These are phyloP conservation scores for Astatoreochromis straeleni DNA, from an alignment of 2,113 vertebrate species.

Conservation along the genomic window DNA sequence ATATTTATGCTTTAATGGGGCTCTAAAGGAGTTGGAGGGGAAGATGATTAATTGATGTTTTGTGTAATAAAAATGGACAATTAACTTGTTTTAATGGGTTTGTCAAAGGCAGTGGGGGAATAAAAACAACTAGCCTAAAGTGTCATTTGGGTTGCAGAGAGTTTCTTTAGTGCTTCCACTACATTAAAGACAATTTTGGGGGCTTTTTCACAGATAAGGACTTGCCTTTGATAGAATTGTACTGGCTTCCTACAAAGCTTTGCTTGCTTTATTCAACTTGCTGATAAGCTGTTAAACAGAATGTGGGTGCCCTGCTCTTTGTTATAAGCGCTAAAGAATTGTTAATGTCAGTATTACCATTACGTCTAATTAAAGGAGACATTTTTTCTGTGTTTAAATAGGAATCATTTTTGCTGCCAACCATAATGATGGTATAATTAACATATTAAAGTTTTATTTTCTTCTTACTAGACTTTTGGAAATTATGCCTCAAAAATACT, in stretches of 20 bases:
- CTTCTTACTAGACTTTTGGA: neutral
- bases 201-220: neutral
- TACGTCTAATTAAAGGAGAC: neutral
- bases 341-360: neutral
- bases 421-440: neutral
- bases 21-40: conserved; percentile 5
- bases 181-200: neutral
- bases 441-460: neutral
- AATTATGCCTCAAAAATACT: neutral
- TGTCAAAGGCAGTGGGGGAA: neutral
- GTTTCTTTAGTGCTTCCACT: neutral
- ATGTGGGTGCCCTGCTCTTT: neutral
- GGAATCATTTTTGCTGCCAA: neutral
- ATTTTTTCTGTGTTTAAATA: neutral
- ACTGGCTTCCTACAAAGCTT: neutral
- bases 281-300: neutral
- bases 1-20: conserved; percentile 19
- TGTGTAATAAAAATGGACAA: conserved; percentile 21
- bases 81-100: conserved; percentile 36
- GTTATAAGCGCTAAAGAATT: neutral
- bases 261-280: neutral
- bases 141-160: neutral
- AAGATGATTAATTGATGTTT: conserved; percentile 45
- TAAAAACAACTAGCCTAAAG: neutral
- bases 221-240: neutral